A percentile compares a stretch with the other conserved stretches of the same genome.
These are phyloP conservation scores for Nasonia oneida DNA, from an alignment of 2,888 invertebrate genomes.

Conservation along the genomic window DNA sequence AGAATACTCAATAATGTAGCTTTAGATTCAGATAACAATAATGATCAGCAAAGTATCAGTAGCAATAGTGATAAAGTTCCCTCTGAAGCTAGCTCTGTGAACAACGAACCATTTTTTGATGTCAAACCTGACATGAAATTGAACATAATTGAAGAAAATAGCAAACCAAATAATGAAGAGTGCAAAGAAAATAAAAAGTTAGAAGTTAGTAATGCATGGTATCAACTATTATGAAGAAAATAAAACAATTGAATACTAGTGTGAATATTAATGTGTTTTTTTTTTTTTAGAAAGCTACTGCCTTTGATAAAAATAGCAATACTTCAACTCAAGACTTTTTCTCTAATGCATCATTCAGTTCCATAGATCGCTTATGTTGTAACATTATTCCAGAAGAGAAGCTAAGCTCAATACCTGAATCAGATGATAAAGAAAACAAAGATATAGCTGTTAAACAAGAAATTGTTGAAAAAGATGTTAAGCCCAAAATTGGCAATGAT, in stretches of 20 bases:
- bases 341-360: constrained; percentile 66
- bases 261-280: background rate
- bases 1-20: constrained; percentile 66
- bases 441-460: constrained; percentile 52
- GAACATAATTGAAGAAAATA: constrained; percentile 4
- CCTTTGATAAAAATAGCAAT: constrained; percentile 54
- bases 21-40: constrained; percentile 43
- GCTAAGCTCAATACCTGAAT: background rate
- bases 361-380: constrained; percentile 65
- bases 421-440: background rate
- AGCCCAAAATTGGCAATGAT: constrained; percentile 31
- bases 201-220: constrained; percentile 33
- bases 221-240: background rate
- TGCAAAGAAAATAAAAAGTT: constrained; percentile 34
- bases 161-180: background rate
- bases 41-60: constrained; percentile 53
- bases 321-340: constrained; percentile 70
- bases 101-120: constrained; percentile 33
- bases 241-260: constrained; percentile 3
- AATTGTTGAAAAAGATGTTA: constrained; percentile 18
- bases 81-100: constrained; percentile 32
- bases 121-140: constrained; percentile 21
- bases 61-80: constrained; percentile 55
- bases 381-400: constrained; percentile 52
- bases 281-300: constrained; percentile 34